These are phyloP conservation scores for Chrysolina oricalcia DNA, from an alignment of 2,888 invertebrate species.

Conservation along the genomic window DNA sequence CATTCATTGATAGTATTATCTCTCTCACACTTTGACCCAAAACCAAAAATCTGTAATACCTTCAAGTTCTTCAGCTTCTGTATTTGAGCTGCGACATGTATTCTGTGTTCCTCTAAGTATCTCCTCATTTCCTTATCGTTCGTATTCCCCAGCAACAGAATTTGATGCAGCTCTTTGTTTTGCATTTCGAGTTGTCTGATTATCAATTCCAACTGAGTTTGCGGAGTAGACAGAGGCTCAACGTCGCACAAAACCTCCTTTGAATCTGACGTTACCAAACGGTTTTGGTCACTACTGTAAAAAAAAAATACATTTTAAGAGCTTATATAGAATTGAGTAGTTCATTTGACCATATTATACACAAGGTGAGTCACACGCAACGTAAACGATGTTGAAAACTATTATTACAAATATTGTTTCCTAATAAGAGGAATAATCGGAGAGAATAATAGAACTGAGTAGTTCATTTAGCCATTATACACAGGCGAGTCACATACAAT, in stretches of 20 bases:
- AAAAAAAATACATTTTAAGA: background rate
- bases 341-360: too few relatives aligned
- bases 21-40: background rate
- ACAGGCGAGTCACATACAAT: too few relatives aligned
- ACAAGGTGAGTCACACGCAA: too few relatives aligned
- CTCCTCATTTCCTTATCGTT: constrained; percentile 72
- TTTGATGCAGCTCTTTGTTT: constrained; percentile 76
- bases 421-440: too few relatives aligned
- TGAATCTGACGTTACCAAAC: constrained; percentile 54
- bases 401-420: too few relatives aligned
- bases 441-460: too few relatives aligned
- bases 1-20: too few relatives aligned
- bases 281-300: constrained; percentile 58
- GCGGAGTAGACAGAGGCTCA: constrained; percentile 73
- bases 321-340: background rate
- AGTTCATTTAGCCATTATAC: too few relatives aligned
- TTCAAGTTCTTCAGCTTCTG: constrained; percentile 79
- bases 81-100: constrained; percentile 79
- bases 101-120: constrained; percentile 78
- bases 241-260: constrained; percentile 58
- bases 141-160: constrained; percentile 64
- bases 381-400: too few relatives aligned
- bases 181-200: constrained; percentile 82
- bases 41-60: constrained; percentile 70
- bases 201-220: constrained; percentile 79